phyloP scores from a whole-genome alignment of 2,113 vertebrate species.

The Reinhardtius hippoglossoides region DNA sequence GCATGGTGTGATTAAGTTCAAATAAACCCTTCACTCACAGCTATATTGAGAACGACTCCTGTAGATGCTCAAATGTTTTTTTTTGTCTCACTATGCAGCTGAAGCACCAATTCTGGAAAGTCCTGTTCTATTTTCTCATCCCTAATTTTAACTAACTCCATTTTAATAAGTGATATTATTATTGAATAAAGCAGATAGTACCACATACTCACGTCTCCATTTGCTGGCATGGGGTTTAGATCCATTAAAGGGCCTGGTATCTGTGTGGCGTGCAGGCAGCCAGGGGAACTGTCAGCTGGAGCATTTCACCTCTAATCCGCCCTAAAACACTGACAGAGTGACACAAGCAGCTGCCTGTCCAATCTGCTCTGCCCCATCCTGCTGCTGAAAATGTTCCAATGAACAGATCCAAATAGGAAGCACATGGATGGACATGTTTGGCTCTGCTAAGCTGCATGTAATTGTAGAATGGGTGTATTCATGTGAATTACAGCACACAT shows the following conservation, averaged over 20 bases:
- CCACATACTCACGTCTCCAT: background rate
- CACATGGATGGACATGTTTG: background rate
- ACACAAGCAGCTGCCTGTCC: slow-evolving; percentile 69
- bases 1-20: too few relatives aligned
- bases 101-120: too few relatives aligned
- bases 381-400: slow-evolving; percentile 57
- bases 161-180: background rate
- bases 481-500: background rate
- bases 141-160: background rate
- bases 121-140: too few relatives aligned
- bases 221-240: background rate
- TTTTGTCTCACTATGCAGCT: too few relatives aligned
- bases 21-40: too few relatives aligned
- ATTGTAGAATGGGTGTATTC: background rate
- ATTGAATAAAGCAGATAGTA: background rate
- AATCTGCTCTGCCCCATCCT: slow-evolving; percentile 4
- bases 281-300: slow-evolving; percentile 47
- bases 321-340: slow-evolving; percentile 63
- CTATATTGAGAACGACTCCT: background rate
- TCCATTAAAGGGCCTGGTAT: slow-evolving; percentile 30
- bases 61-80: background rate
- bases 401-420: slow-evolving; percentile 20
- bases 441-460: background rate
- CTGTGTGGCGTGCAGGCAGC: slow-evolving; percentile 29
- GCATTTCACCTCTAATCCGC: slow-evolving; percentile 62